Evolutionary conservation across 2,113 vertebrate species (phyloP).

Genomic region (Stegostoma tigrinum): DNA sequence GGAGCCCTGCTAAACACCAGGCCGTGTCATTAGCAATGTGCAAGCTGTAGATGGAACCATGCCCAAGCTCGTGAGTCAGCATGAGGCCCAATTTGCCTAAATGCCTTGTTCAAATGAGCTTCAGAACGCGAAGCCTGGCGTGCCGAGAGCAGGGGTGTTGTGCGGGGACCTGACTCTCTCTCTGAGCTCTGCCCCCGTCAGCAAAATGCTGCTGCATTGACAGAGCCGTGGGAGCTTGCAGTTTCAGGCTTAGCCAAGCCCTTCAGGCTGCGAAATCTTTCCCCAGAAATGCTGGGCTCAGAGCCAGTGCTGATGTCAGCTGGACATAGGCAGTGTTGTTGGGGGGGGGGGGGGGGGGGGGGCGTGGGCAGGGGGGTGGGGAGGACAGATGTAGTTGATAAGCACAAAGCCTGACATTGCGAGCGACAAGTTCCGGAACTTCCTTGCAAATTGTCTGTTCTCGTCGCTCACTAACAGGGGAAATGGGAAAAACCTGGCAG

Average conservation of each 20-base stretch:
- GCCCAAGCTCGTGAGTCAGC: not conserved
- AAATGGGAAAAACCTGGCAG: not conserved
- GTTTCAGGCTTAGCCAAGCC: not conserved
- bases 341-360: too few species aligned
- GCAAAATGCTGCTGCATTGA: not conserved
- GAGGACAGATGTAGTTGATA: too few species aligned
- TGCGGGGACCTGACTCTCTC: not conserved
- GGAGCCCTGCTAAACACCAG: not conserved
- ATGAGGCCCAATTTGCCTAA: not conserved
- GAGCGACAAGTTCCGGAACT: not conserved
- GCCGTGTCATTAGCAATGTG: too few species aligned
- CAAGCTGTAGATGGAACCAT: not conserved
- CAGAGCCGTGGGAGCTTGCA: not conserved
- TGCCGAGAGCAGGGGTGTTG: not conserved
- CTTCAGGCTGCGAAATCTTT: not conserved
- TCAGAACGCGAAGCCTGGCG: too few species aligned
- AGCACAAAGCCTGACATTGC: not conserved
- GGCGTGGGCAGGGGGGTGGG: too few species aligned
- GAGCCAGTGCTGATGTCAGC: not conserved
- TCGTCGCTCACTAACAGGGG: not conserved
- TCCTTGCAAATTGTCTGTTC: not conserved
- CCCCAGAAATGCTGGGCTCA: not conserved
- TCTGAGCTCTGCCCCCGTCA: not conserved
- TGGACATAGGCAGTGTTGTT: too few species aligned
- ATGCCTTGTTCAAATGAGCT: not conserved